A percentile compares a stretch with the other conserved stretches of the same genome.
These are phyloP conservation scores for Ephialtes manifestator DNA, from an alignment of 2,888 invertebrate species.

Conservation along the genomic window DNA sequence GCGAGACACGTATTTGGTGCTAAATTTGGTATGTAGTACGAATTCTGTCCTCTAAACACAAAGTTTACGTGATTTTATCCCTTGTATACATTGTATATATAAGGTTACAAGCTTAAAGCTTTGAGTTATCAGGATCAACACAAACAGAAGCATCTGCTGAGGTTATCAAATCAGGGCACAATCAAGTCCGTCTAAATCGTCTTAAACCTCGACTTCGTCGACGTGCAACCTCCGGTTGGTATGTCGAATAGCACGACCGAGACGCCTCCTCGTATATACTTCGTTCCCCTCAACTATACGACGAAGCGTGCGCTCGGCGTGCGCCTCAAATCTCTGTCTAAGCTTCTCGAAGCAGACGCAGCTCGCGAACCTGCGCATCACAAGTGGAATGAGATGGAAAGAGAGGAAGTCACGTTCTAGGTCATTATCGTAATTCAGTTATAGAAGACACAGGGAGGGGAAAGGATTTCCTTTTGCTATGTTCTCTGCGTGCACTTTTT, in stretches of 20 bases:
- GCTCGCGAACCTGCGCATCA: neutral
- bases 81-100: neutral
- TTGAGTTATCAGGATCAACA: slow-evolving; percentile 9
- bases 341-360: neutral
- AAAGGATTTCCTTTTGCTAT: neutral
- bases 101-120: neutral
- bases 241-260: neutral
- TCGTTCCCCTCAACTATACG: no score
- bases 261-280: neutral
- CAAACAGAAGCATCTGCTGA: slow-evolving; percentile 7
- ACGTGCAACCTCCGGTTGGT: neutral
- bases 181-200: slow-evolving; percentile 72
- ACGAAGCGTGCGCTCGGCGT: neutral
- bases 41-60: neutral
- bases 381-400: slow-evolving; percentile 19
- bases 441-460: slow-evolving; percentile 19
- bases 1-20: neutral
- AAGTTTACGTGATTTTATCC: neutral
- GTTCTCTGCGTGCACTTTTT: neutral
- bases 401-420: slow-evolving; percentile 61
- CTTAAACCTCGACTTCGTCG: slow-evolving; percentile 9
- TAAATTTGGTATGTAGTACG: neutral
- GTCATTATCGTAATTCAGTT: slow-evolving; percentile 64
- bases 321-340: neutral
- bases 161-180: slow-evolving; percentile 62